Evolutionary conservation across 2,113 vertebrate genomes (phyloP).

Genomic region (Pongo pygmaeus): DNA sequence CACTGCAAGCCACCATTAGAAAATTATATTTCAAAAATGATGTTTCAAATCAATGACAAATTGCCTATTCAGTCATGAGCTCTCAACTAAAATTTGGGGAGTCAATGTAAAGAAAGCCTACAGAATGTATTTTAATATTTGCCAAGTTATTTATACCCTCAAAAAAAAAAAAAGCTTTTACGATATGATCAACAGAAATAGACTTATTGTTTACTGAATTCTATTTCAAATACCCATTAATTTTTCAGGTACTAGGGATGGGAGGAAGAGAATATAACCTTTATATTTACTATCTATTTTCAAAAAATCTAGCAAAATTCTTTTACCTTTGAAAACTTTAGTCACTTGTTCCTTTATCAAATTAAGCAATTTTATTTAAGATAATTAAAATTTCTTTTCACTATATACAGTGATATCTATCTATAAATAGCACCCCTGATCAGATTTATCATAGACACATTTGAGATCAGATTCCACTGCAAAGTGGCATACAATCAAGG

Average conservation of each 20-base stretch:
- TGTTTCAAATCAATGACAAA: neutral
- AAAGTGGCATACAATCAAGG: neutral
- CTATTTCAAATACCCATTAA: neutral
- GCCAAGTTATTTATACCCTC: neutral
- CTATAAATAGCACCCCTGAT: neutral
- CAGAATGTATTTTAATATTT: slow-evolving; percentile 1
- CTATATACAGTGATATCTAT: neutral
- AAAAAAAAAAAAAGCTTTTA: neutral
- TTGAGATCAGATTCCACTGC: neutral
- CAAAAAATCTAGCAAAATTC: neutral
- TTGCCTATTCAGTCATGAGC: neutral
- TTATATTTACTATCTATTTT: neutral
- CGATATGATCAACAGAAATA: neutral
- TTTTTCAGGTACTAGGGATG: neutral
- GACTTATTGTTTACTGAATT: neutral
- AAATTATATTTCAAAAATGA: neutral
- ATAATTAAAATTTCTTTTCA: neutral
- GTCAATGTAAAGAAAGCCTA: neutral
- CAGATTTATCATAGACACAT: neutral
- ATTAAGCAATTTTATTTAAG: neutral
- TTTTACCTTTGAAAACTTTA: neutral
- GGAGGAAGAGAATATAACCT: neutral
- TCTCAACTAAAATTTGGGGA: neutral
- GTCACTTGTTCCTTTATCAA: neutral
- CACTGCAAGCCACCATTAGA: neutral